Base-by-base conservation (phyloP, 1,140 invertebrate genomes). In the Euwallacea similis region DNA sequence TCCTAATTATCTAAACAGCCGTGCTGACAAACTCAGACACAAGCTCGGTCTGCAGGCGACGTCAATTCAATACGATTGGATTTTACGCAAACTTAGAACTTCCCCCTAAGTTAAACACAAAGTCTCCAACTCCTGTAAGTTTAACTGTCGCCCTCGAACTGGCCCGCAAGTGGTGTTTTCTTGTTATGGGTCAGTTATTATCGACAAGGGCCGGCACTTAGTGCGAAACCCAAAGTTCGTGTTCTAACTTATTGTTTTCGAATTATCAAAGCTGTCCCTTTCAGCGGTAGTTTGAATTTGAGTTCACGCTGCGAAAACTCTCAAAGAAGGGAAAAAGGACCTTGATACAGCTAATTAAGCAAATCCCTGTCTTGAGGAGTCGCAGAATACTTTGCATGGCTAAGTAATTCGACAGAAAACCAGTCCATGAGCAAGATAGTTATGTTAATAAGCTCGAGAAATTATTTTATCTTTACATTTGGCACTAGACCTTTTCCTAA, bases 131-230 rank as follows among this genome's bases (percentile, higher is more conserved):
- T 46, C 46, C 42, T 47, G 16, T 13, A 46, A 46, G 42, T 50
- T 64, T 47, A 16, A 33, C n/a, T 13, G 43, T 50, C 62, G 44
- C 10, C 7, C 15, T 41, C 11, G 15, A 64, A 42, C 46, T 64
- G 41, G 42, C 9, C 50, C 21, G 8, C 44, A 54, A 66, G 64
- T 54, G 54, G 7, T 58, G 42, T 67, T 58, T 55, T 47, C 66
- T 59, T 55, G 54, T 59, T 67, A 67, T 15, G 54, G 67, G 15
- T 56, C 44, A 68, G 50, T 33, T 59, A 42, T 47, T 53, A 68
- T 63, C 15, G 43, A 69, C 59, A 69, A 69, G 44, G 50, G 58
- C 15, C 13, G 11, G 42, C 47, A 46, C 16, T 66, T 42, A 61
- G 16, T 61, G 21, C 16, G 53, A 33, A 21, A 41, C 42, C 16